Evolutionary conservation across 2,797 vertebrate species (phyloP), one percentile per base, ranked within the genome.

Genomic region (Odontamblyopus lacepedii): DNA sequence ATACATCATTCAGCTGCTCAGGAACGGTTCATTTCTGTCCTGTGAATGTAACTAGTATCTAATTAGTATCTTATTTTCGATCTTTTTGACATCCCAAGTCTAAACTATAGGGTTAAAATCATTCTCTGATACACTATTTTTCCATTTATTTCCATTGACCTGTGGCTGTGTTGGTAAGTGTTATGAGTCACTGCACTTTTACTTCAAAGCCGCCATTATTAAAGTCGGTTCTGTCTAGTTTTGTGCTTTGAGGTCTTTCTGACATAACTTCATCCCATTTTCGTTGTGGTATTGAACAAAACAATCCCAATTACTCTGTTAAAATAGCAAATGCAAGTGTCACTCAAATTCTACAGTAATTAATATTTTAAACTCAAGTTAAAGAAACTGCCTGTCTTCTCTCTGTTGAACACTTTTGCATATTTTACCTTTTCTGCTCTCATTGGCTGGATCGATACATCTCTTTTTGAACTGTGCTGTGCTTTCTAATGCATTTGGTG

Each of bases 401-500:
- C 5, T 30, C 27, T 30, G 5, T 60, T 19, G 38, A 27, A 64
- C 69, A 73, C 71, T 55, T 76, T 76, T 29, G 44, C n/a, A 6
- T 26, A 11, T 75, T 66, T 73, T 23, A 23, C 41, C 16, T 18
- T 26, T 71, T 66, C 26, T 72, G 5, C 32, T 73, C n/a, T 72
- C 12, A 5, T 16, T 11, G n/a, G 7, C 44, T 72, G 64, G 11
- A 59, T 32, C 63, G 41, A 59, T 30, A 61, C 41, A 60, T 66
- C n/a, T 70, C n/a, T 67, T 80, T 82, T 41, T 32, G 51, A 29
- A 66, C 59, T 56, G 38, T 51, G 23, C 56, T 74, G 60, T 57
- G 68, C 77, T 55, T 81, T 13, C 69, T 78, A 76, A 76, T 59
- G 68, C 35, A 30, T 56, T 13, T 73, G 68, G 78, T 69, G 5